These are phyloP conservation scores for Pteromalus puparum DNA, from an alignment of 1,140 invertebrate species.

Conservation along the genomic window DNA sequence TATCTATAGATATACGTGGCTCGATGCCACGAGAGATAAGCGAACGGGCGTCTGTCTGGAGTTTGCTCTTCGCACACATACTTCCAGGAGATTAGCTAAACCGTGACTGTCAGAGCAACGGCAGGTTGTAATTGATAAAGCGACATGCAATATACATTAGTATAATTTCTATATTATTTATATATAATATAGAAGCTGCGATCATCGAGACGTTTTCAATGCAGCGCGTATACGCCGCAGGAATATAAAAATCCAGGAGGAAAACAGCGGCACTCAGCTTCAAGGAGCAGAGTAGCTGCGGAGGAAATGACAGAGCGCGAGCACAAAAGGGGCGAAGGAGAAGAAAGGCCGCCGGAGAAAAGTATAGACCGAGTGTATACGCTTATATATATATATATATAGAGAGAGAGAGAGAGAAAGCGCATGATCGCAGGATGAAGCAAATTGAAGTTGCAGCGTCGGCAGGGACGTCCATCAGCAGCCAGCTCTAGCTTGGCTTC, in stretches of 20 bases:
- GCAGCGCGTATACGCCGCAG: background rate
- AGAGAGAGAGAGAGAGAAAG: background rate
- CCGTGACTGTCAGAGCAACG: no score
- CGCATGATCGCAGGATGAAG: background rate
- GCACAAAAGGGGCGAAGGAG: background rate
- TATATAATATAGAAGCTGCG: no score
- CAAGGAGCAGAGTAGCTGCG: background rate
- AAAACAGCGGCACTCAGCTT: conserved; percentile 22
- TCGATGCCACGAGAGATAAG: no score
- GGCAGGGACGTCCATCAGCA: conserved; percentile 30
- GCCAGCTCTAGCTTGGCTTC: background rate
- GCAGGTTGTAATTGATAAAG: no score
- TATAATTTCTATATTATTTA: no score
- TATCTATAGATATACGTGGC: no score
- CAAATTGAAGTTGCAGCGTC: conserved; percentile 36
- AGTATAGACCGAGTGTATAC: background rate
- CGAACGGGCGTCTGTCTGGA: no score
- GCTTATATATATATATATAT: no score
- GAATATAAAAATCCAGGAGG: conserved; percentile 16
- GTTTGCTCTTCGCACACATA: no score
- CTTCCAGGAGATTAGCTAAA: no score
- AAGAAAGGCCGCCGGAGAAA: background rate
- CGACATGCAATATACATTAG: no score
- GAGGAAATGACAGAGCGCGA: background rate
- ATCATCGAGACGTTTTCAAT: background rate